Evolutionary conservation across 1,140 invertebrate genomes (phyloP).

Genomic region (Magallana ariakensis): DNA sequence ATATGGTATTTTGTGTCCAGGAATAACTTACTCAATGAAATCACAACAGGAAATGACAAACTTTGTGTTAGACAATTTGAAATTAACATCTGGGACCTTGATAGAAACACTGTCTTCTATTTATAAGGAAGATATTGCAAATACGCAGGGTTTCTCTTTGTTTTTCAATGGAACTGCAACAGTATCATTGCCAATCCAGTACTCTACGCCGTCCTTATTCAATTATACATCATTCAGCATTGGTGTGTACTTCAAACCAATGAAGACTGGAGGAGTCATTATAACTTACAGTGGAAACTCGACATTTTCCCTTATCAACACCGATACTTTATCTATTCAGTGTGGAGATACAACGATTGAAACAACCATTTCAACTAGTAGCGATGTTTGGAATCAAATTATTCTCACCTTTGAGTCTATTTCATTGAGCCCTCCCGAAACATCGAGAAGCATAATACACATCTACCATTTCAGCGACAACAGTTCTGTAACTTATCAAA

Average conservation of each 20-base stretch:
- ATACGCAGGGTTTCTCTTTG: slow-evolving; percentile 56
- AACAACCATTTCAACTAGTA: slow-evolving; percentile 37
- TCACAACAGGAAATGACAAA: slow-evolving; percentile 33
- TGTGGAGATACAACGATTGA: slow-evolving; percentile 52
- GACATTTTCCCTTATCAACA: slow-evolving; percentile 60
- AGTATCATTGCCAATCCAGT: slow-evolving; percentile 48
- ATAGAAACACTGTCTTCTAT: slow-evolving; percentile 48
- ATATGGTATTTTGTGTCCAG: slow-evolving; percentile 56
- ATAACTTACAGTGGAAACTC: slow-evolving; percentile 62
- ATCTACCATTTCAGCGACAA: slow-evolving; percentile 59
- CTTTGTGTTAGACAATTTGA: slow-evolving; percentile 39
- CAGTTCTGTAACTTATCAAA: slow-evolving; percentile 54
- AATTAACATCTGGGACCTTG: slow-evolving; percentile 20
- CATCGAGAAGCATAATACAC: slow-evolving; percentile 40
- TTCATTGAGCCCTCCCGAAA: not conserved
- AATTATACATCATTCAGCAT: slow-evolving; percentile 54
- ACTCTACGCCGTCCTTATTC: not conserved
- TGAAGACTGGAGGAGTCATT: slow-evolving; percentile 56
- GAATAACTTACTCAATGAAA: slow-evolving; percentile 30
- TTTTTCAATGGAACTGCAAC: slow-evolving; percentile 63
- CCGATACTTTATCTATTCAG: slow-evolving; percentile 51
- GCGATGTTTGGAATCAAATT: slow-evolving; percentile 66
- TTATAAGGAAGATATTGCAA: slow-evolving; percentile 11
- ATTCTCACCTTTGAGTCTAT: slow-evolving; percentile 53
- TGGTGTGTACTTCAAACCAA: slow-evolving; percentile 62